Percentiles rank a stretch among this genome's conserved stretches.
Evolutionary conservation across 2,797 vertebrate genomes (phyloP).

Genomic region (Bradypodion pumilum): DNA sequence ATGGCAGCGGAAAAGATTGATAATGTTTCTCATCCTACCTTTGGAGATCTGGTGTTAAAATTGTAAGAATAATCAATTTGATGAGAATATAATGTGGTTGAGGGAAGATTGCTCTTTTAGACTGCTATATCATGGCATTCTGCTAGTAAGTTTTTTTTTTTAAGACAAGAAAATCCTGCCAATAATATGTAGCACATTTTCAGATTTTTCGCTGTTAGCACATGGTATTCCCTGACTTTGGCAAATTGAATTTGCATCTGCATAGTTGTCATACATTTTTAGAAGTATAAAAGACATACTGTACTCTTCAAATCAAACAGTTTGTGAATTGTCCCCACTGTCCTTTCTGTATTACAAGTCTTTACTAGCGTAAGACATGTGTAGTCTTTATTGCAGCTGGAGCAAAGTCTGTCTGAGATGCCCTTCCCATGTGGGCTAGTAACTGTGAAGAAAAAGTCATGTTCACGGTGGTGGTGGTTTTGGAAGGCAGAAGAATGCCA

Average conservation of each 20-base stretch:
- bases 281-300: not conserved
- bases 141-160: too few species aligned
- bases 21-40: not conserved
- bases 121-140: not conserved
- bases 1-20: constrained; percentile 21
- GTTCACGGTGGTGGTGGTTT: not conserved
- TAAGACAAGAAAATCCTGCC: too few species aligned
- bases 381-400: too few species aligned
- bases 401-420: not conserved
- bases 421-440: not conserved
- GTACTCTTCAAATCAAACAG: not conserved
- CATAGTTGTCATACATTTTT: not conserved
- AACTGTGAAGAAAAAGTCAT: not conserved
- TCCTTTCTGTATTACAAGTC: not conserved
- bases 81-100: not conserved
- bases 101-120: constrained; percentile 15
- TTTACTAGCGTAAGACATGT: not conserved
- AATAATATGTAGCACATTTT: too few species aligned
- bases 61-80: not conserved
- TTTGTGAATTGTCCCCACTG: not conserved
- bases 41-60: not conserved
- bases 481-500: too few species aligned
- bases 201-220: too few species aligned
- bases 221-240: not conserved
- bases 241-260: not conserved